These are phyloP conservation scores for Microcebus murinus DNA, from an alignment of 2,113 vertebrate species.

Conservation along the genomic window DNA sequence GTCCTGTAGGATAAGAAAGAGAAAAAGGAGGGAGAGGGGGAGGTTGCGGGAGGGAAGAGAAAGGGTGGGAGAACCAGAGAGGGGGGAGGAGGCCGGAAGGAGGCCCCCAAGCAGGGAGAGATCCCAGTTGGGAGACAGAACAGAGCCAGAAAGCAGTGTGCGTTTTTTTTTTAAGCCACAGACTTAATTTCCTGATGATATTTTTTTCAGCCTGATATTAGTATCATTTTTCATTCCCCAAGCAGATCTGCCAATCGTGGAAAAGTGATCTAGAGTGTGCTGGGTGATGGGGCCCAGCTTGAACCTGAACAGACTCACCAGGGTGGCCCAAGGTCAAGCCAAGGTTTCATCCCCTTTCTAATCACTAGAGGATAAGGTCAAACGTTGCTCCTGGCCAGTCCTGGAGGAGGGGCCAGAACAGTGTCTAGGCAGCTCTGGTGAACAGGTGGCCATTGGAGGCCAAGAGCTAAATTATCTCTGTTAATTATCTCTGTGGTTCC, in stretches of 20 bases:
- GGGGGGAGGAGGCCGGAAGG: neutral
- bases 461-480: neutral
- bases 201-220: slow-evolving; percentile 46
- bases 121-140: slow-evolving; percentile 12
- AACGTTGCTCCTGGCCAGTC: neutral
- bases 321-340: neutral
- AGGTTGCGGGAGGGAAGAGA: neutral
- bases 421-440: neutral
- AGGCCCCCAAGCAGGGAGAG: slow-evolving; percentile 8
- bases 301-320: neutral
- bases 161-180: slow-evolving; percentile 43
- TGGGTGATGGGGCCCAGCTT: neutral
- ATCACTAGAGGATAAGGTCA: neutral
- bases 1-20: slow-evolving; percentile 9
- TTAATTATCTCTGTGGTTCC: neutral
- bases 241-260: neutral
- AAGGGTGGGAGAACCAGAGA: neutral
- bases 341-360: neutral
- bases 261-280: neutral
- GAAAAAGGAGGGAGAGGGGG: neutral
- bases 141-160: slow-evolving; percentile 47
- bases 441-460: neutral
- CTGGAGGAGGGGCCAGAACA: neutral
- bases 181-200: slow-evolving; percentile 63
- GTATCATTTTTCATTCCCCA: slow-evolving; percentile 51